Conservation (phyloP, 1,140 invertebrate species). For the Drosophila nikananu region DNA sequence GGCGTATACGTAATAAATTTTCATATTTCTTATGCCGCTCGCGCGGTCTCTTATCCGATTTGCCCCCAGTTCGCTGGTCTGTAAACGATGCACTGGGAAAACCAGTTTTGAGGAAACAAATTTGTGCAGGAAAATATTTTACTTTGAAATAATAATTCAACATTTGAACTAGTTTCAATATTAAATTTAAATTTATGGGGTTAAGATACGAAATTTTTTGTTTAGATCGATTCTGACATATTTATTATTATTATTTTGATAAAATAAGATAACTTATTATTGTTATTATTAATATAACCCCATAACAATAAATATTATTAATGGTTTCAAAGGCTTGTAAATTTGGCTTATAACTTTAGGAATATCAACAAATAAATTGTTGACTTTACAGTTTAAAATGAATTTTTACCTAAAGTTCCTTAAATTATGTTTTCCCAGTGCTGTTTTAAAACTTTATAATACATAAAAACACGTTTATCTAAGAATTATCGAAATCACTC, state of each 20-base stretch:
- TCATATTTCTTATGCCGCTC: conserved; percentile 73
- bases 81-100: conserved; percentile 15
- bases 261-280: too few species aligned
- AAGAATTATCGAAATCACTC: conserved; percentile 3
- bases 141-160: background rate
- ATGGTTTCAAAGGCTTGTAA: too few species aligned
- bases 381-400: too few species aligned
- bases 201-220: too few species aligned
- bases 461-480: conserved; percentile 2
- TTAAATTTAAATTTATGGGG: background rate
- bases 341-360: too few species aligned
- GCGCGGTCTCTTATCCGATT: conserved; percentile 37
- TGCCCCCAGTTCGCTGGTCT: conserved; percentile 30
- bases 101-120: background rate
- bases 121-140: background rate
- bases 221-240: too few species aligned
- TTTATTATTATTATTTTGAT: too few species aligned
- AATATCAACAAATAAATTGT: too few species aligned
- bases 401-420: too few species aligned
- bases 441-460: background rate
- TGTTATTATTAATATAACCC: too few species aligned
- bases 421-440: background rate
- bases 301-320: too few species aligned
- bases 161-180: background rate
- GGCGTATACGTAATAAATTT: conserved; percentile 82